Conservation (phyloP, 2,797 vertebrate genomes). For the Callimico goeldii region DNA sequence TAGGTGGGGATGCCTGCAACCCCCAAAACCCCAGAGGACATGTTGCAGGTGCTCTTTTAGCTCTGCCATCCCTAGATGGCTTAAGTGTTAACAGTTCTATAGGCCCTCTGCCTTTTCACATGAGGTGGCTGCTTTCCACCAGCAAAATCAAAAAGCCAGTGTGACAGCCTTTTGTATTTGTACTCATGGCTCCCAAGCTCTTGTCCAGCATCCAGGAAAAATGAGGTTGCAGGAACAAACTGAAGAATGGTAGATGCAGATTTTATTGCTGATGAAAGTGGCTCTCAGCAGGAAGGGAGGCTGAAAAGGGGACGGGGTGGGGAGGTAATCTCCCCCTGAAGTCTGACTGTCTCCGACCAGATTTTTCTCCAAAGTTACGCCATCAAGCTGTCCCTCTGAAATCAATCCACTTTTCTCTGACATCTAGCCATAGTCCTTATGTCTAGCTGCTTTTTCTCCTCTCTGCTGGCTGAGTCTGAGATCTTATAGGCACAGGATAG, state of each 20-base stretch:
- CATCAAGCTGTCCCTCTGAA: not conserved
- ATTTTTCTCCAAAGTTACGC: not conserved
- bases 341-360: not conserved
- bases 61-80: not conserved
- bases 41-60: not conserved
- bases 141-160: not conserved
- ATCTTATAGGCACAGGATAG: not conserved
- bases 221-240: not conserved
- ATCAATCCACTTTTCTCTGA: not conserved
- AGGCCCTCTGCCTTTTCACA: not conserved
- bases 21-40: not conserved
- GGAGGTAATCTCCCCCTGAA: not conserved
- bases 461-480: not conserved
- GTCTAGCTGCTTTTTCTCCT: not conserved
- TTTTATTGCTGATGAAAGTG: not conserved
- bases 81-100: not conserved
- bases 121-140: not conserved
- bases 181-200: not conserved
- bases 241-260: not conserved
- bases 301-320: not conserved
- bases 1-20: not conserved
- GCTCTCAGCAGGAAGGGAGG: not conserved
- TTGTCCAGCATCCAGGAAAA: not conserved
- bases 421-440: not conserved
- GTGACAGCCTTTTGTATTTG: not conserved